Conservation (phyloP, 2,113 vertebrate species). For the Phyllostomus discolor region DNA sequence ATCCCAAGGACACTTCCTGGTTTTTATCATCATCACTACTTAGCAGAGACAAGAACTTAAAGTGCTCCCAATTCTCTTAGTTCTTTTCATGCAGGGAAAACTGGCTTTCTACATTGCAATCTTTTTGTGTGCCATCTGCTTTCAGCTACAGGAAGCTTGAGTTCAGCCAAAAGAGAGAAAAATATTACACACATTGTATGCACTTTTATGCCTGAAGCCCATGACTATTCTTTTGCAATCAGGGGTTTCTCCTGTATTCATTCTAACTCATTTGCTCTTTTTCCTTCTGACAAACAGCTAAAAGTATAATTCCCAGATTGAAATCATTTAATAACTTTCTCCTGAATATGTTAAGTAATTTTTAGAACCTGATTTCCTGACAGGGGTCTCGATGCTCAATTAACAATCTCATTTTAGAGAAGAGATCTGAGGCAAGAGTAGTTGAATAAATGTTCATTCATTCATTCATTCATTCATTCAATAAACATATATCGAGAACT, state of each 20-base stretch:
- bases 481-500: not conserved
- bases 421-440: not conserved
- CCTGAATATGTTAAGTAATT: not conserved
- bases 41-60: slow-evolving; percentile 1
- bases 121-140: slow-evolving; percentile 47
- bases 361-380: slow-evolving; percentile 36
- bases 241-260: slow-evolving; percentile 18
- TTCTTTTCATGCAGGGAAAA: slow-evolving; percentile 45
- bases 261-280: slow-evolving; percentile 12
- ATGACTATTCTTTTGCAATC: slow-evolving; percentile 32
- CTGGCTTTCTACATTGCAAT: slow-evolving; percentile 21
- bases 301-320: not conserved
- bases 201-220: not conserved
- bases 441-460: not conserved
- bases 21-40: not conserved
- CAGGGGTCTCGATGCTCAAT: not conserved
- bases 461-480: not conserved
- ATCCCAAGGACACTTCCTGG: not conserved
- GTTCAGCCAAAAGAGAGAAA: slow-evolving; percentile 58
- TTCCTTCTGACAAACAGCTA: slow-evolving; percentile 10
- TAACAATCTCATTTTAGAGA: slow-evolving; percentile 17
- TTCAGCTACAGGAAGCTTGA: slow-evolving; percentile 48
- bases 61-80: not conserved
- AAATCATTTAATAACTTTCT: slow-evolving; percentile 36
- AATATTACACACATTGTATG: slow-evolving; percentile 41